These are phyloP conservation scores for Cantharis rufa DNA, from an alignment of 2,888 invertebrate genomes.

Conservation along the genomic window DNA sequence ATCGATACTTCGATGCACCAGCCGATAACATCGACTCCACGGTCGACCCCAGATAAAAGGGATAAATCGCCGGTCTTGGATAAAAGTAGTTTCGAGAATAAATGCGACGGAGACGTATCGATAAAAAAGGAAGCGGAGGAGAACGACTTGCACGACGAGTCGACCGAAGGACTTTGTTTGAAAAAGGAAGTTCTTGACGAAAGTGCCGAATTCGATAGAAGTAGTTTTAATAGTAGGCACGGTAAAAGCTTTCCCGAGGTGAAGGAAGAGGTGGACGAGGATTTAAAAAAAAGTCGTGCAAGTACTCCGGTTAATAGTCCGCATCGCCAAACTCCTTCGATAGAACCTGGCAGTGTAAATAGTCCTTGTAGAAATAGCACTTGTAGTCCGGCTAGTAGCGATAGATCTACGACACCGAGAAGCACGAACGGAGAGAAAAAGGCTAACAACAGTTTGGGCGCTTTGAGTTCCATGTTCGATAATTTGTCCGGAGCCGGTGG, in stretches of 20 bases:
- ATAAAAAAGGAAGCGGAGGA: conserved; percentile 70
- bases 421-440: conserved; percentile 64
- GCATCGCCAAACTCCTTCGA: conserved; percentile 44
- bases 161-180: conserved; percentile 55
- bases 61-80: conserved; percentile 65
- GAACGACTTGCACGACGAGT: conserved; percentile 57
- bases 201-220: conserved; percentile 55
- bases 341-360: conserved; percentile 53
- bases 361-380: conserved; percentile 68
- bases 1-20: conserved; percentile 66
- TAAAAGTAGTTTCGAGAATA: conserved; percentile 51
- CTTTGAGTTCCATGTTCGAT: conserved; percentile 89
- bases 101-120: conserved; percentile 59
- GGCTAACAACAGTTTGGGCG: conserved; percentile 73
- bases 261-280: conserved; percentile 51
- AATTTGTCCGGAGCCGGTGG: conserved; percentile 69
- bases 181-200: conserved; percentile 49
- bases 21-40: conserved; percentile 60
- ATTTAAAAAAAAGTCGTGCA: conserved; percentile 41
- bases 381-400: conserved; percentile 75
- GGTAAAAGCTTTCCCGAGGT: conserved; percentile 31
- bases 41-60: conserved; percentile 72
- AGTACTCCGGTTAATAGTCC: conserved; percentile 51
- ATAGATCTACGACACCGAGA: conserved; percentile 77
- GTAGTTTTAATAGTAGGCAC: conserved; percentile 50